Evolutionary conservation across 2,888 invertebrate genomes (phyloP).

Genomic region (Orthonychiurus folsomi): DNA sequence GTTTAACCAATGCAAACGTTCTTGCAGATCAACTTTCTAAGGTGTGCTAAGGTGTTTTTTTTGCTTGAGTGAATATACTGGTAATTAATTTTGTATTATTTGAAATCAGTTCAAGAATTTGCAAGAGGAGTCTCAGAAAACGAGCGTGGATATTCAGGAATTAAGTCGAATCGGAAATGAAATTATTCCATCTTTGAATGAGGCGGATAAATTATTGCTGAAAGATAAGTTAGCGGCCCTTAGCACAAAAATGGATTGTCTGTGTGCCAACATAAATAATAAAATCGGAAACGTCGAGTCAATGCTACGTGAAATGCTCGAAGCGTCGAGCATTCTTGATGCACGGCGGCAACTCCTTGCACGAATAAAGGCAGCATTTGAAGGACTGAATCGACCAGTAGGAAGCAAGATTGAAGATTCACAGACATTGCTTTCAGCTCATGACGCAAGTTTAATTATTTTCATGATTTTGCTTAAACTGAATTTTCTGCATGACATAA

Average conservation of each 20-base stretch:
- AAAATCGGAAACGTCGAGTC: constrained; percentile 63
- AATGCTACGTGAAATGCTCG: constrained; percentile 70
- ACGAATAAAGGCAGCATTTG: constrained; percentile 71
- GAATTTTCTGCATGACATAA: not conserved
- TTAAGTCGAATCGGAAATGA: constrained; percentile 58
- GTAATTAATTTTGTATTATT: no score
- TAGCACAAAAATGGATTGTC: constrained; percentile 66
- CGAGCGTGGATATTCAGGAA: constrained; percentile 5
- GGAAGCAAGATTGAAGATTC: constrained; percentile 83
- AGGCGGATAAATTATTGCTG: constrained; percentile 73
- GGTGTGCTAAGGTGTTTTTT: not conserved
- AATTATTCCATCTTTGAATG: constrained; percentile 68
- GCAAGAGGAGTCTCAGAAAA: constrained; percentile 48
- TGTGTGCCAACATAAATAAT: constrained; percentile 65
- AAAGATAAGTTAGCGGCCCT: constrained; percentile 70
- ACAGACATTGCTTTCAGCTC: constrained; percentile 55
- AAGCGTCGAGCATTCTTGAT: constrained; percentile 67
- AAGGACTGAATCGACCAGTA: constrained; percentile 73
- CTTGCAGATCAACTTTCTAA: not conserved
- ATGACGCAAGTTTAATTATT: constrained; percentile 42
- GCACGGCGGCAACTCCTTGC: constrained; percentile 71
- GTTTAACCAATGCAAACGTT: constrained; percentile 17
- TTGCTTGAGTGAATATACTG: no score
- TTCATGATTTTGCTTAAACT: no score
- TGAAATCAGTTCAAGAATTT: constrained; percentile 58